phyloP scores from a whole-genome alignment of 1,140 invertebrate species.

The Paraescarpia echinospica region DNA sequence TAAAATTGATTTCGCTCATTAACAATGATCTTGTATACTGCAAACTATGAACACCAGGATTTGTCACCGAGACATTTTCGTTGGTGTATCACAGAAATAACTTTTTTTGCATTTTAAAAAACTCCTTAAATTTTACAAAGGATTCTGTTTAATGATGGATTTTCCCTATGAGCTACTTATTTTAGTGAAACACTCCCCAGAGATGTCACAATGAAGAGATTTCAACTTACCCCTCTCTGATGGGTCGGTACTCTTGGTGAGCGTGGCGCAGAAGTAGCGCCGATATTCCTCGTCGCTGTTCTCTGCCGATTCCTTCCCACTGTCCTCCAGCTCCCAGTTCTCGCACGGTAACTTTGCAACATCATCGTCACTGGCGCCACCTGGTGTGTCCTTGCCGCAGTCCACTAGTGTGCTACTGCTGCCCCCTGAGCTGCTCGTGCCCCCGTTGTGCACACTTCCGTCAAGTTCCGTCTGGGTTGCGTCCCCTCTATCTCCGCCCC shows the following conservation, averaged over 20 bases:
- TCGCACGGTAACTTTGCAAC: neutral
- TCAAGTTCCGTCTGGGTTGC: neutral
- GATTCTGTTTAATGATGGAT: no score
- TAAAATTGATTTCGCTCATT: no score
- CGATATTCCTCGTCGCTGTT: conserved; percentile 29
- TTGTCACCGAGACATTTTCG: no score
- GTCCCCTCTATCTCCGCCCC: neutral
- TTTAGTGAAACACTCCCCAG: neutral
- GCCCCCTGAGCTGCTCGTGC: neutral
- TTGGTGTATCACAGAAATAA: no score
- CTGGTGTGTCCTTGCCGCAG: neutral
- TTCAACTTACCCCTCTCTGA: conserved; percentile 38
- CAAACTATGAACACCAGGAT: no score
- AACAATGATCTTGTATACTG: no score
- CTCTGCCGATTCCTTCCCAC: conserved; percentile 16
- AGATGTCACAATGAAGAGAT: neutral
- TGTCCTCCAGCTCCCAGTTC: neutral
- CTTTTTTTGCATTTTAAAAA: no score
- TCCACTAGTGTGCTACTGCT: neutral
- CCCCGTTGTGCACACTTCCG: neutral
- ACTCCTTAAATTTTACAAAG: no score
- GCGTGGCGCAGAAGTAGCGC: conserved; percentile 30
- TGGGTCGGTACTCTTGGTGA: conserved; percentile 21
- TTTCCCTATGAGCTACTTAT: no score
- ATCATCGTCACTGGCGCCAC: neutral